Evolutionary conservation across 2,113 vertebrate genomes (phyloP), one percentile per base, ranked within the genome.

Genomic region (Triplophysa siluroides): DNA sequence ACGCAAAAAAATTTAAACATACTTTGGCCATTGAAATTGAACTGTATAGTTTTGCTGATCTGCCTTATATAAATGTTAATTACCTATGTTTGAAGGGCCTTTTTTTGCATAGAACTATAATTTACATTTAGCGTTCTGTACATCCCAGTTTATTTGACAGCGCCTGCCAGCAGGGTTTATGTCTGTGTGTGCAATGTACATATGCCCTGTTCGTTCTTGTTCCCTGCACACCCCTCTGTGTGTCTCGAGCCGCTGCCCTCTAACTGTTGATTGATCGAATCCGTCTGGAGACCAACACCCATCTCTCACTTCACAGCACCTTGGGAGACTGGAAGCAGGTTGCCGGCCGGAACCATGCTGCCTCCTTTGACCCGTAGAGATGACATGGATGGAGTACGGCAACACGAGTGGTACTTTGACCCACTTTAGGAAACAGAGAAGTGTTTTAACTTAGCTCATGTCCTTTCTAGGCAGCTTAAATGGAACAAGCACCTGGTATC

Each of bases 401-500:
- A 60, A 38, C 64, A 56, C 11, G 50, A 84, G 38, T 29, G 71
- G 38, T 67, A 45, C 60, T 52, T 56, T 67, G 76, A 84, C 83
- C 83, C 60, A 84, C 71, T 84, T 84, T 79, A 26, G 18, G 11
- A 75, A 33, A 45, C 67, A 50, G 60, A 63, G 60, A 73, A 45
- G 65, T 65, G 58, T 58, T 81, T 81, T 71, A 71, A 58, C 83
- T 81, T 81, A 23, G 67, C 81, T 70, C 69, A 19, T 60, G 76
- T 78, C 47, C 76, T 52, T 75, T 79, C 78, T 70, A 73, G 76
- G 69, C 71, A 24, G 58, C 47, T 33, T 71, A 81, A 81, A 70
- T 81, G 65, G 83, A 81, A 69, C 83, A 84, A 81, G 75, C 83
- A 81, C 83, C 80, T 84, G 83, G 56, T 81, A 84, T 81, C 63